Evolutionary conservation across 2,888 invertebrate species (phyloP).

Genomic region (Ormyrus nitidulus): DNA sequence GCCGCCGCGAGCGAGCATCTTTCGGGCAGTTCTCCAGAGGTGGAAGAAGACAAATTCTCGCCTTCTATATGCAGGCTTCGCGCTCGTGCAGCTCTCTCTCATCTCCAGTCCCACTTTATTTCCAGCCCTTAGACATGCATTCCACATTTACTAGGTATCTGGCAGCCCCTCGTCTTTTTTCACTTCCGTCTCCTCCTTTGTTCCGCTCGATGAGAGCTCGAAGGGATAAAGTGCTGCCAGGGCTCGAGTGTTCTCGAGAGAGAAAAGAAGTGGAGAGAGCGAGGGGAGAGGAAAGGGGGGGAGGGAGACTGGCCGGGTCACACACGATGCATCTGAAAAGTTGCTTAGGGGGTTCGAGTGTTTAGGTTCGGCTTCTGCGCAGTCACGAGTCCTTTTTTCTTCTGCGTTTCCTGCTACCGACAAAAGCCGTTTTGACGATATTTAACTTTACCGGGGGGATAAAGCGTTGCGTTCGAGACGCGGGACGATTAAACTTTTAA

Average conservation of each 20-base stretch:
- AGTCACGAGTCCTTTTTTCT: too few species aligned
- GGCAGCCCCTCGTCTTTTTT: background rate
- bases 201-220: conserved; percentile 37
- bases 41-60: background rate
- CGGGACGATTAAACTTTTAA: too few species aligned
- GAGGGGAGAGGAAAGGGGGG: background rate
- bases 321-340: background rate
- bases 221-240: conserved; percentile 28
- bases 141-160: background rate
- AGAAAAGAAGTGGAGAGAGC: background rate
- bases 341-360: too few species aligned
- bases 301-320: conserved; percentile 17
- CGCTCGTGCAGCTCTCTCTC: background rate
- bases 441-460: too few species aligned
- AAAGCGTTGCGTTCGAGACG: too few species aligned
- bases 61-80: conserved; percentile 10
- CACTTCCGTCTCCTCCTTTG: background rate
- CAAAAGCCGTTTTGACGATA: too few species aligned
- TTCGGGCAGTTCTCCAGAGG: conserved; percentile 19
- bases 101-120: background rate
- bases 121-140: background rate
- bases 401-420: too few species aligned
- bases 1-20: background rate
- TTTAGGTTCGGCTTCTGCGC: too few species aligned
- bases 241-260: conserved; percentile 42